phyloP scores from a whole-genome alignment of 2,888 invertebrate species.

The Leucophora obtusa region DNA sequence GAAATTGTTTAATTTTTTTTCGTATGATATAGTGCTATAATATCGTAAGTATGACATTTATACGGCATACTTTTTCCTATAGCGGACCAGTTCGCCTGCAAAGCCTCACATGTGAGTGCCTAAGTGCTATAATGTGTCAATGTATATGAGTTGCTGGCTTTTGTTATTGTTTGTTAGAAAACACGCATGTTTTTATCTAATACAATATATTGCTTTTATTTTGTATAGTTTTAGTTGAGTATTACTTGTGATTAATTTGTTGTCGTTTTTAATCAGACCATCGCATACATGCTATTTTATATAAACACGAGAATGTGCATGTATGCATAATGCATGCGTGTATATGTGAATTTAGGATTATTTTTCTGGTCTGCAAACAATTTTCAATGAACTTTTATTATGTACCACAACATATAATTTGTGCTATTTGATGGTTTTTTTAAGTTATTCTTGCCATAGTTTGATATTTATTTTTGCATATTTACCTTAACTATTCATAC shows the following conservation, averaged over 20 bases:
- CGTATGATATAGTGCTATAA: too few species aligned
- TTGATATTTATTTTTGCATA: not conserved
- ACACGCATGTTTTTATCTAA: slow-evolving; percentile 15
- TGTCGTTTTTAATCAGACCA: slow-evolving; percentile 32
- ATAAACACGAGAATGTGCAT: not conserved
- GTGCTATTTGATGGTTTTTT: slow-evolving; percentile 39
- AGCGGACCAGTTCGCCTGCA: too few species aligned
- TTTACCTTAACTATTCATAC: slow-evolving; percentile 23
- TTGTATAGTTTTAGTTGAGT: too few species aligned
- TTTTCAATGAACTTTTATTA: slow-evolving; percentile 45
- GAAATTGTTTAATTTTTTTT: too few species aligned
- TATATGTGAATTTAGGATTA: not conserved
- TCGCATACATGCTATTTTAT: not conserved
- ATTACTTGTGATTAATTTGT: slow-evolving; percentile 51
- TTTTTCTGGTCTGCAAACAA: not conserved
- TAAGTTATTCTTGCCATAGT: slow-evolving; percentile 5
- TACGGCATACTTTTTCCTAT: too few species aligned
- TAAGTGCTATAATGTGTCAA: not conserved
- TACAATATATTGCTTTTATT: not conserved
- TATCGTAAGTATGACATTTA: too few species aligned
- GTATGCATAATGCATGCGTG: slow-evolving; percentile 4
- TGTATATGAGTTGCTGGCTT: slow-evolving; percentile 8
- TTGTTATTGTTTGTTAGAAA: not conserved
- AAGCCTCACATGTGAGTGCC: too few species aligned
- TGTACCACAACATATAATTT: slow-evolving; percentile 50